A percentile compares a stretch with the other conserved stretches of the same genome.
Conservation (phyloP, 2,888 invertebrate genomes). For the Nomada goodeniana region DNA sequence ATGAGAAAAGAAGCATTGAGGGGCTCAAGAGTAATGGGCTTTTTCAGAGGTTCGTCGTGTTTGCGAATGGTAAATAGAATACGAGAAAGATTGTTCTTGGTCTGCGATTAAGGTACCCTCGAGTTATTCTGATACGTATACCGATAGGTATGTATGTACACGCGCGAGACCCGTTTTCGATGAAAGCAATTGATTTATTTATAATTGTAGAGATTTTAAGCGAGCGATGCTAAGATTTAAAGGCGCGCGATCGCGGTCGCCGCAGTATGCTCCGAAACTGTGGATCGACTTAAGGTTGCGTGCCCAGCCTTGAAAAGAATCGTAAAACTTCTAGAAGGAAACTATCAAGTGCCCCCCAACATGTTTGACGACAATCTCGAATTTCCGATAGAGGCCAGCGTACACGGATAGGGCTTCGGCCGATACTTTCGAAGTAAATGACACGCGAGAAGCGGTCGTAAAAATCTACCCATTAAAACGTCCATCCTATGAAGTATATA, state of each 20-base stretch:
- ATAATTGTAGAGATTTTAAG: too few species aligned
- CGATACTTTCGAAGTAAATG: slow-evolving; percentile 38
- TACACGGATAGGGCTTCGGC: slow-evolving; percentile 34
- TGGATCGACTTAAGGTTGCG: slow-evolving; percentile 44
- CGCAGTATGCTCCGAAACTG: slow-evolving; percentile 22
- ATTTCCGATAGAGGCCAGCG: slow-evolving; percentile 66
- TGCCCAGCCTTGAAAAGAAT: slow-evolving; percentile 59
- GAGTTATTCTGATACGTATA: background rate
- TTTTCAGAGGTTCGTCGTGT: slow-evolving; percentile 24
- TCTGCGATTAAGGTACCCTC: background rate
- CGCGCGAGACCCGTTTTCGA: background rate
- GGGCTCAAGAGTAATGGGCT: slow-evolving; percentile 22
- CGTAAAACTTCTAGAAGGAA: slow-evolving; percentile 68
- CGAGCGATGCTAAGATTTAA: too few species aligned
- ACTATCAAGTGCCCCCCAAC: slow-evolving; percentile 57
- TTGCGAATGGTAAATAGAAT: slow-evolving; percentile 40
- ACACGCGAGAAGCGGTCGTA: slow-evolving; percentile 55
- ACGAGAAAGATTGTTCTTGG: slow-evolving; percentile 17
- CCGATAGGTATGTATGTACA: background rate
- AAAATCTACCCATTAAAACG: slow-evolving; percentile 51
- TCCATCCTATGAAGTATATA: slow-evolving; percentile 1
- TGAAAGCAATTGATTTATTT: background rate
- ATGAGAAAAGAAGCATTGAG: slow-evolving; percentile 20
- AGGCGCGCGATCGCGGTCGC: slow-evolving; percentile 10
- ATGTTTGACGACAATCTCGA: slow-evolving; percentile 71